Base-by-base conservation (phyloP, 1,140 invertebrate species). In the Cyphomyrmex costatus region DNA sequence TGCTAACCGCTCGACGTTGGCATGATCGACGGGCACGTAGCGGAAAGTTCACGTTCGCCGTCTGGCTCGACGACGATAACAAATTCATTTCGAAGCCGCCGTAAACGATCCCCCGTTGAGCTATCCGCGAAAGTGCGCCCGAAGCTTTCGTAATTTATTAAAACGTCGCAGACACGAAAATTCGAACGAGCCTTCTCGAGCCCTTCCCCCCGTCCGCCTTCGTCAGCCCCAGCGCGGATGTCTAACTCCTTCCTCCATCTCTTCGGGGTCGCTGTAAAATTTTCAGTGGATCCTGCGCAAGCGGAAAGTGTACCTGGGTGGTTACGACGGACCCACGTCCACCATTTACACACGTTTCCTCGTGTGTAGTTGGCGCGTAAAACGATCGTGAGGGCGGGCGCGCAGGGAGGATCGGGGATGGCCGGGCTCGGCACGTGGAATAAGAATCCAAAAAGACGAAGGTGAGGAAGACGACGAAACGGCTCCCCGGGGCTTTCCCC, bases 401-500 rank as follows among this genome's bases (percentile, higher is more conserved):
- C 14, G 27, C 4, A 49, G 60, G 49, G 76, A 27, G 83, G 56
- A n/a, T n/a, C 24, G 24, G 19, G 63, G 27, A 24, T 30, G 77
- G 56, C 61, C 33, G 63, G 83, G 60, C 46, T 68, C 51, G 71
- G 63, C 80, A 70, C 82, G 70, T 84, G 78, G 70, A 90, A 90
- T 90, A 90, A 90, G 90, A 89, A 91, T 90, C 78, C 80, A 91
- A 91, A 91, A 92, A 83, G 91, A 89, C 66, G 78, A 63, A 66
- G 77, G 66, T 19, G 89, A 85, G 74, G 85, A 87, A 85, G 83
- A 87, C 65, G 82, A 91, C 90, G 90, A 92, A 94, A 95, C 93
- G 93, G 93, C 93, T 93, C 94, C 90, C 93, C 19, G 36, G 93
- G 89, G 93, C 88, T 89, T 92, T 88, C 83, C 90, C 93, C 93